Evolutionary conservation across 92 coral and sea anemone genomes (phyloP), one percentile per base, ranked within the genome.

Genomic region (Zoanthus sociatus): DNA sequence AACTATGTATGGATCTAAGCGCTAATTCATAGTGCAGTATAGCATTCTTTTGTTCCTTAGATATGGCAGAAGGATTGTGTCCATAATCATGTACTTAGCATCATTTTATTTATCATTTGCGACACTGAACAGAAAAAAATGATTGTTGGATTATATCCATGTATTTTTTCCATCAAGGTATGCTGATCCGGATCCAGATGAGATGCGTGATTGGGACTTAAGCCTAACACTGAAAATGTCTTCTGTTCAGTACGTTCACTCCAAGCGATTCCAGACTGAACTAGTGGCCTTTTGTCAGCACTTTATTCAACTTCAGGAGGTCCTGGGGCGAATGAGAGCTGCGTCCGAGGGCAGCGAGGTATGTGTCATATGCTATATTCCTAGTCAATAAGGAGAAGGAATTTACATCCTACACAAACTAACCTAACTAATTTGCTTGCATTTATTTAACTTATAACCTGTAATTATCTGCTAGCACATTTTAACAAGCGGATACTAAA

Each of bases 181-280:
- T 73, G 99, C 94, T 48, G 93, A 90, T 9, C 98, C 95, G 9
- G 99, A 97, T 71, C 97, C 95, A 17, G 78, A 89, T 51, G 86
- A 95, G 73, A 88, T 71, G 63, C 87, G 98, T 54, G 94, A 91
- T 8, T 78, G 93, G 86, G 99, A 97, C 93, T 88, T 97, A 96
- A 90, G 91, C 32, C 91, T 97, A n/a, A 89, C 83, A 5, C 90
- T 97, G 33, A 93, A 93, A 46, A 97, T 97, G 99, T 95, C 99
- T 37, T 94, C 99, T 77, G 99, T 97, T 37, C 99, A 95, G 90
- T 97, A 97, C 73, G 96, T 97, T 15, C 99, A 97, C 89, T 95
- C 99, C 21, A 97, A 97, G 77, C 81, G 99, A 46, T 97, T 97
- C 88, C 98, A 95, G 90, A 93, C 99, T 17, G 99, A 97, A 83